These are phyloP conservation scores for Antechinus stuartii DNA, from an alignment of 2,113 vertebrate species.

Conservation along the genomic window DNA sequence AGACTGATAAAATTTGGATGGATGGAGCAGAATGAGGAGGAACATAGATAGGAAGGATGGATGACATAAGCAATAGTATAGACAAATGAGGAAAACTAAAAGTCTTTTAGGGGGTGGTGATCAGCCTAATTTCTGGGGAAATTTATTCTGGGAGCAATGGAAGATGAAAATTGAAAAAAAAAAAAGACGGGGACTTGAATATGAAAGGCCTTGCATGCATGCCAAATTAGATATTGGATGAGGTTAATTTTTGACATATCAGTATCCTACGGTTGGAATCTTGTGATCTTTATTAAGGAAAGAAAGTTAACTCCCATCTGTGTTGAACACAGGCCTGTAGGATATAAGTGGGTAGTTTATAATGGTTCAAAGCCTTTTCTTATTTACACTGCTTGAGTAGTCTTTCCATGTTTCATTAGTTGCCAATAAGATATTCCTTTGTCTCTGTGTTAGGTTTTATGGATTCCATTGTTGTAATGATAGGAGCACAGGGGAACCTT, in stretches of 20 bases:
- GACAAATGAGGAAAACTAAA: not conserved
- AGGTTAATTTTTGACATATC: not conserved
- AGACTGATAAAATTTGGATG: conserved; percentile 21
- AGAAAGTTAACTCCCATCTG: conserved; percentile 11
- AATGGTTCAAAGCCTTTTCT: conserved; percentile 29
- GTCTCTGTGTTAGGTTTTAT: conserved; percentile 76
- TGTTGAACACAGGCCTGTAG: not conserved
- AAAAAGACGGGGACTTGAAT: not conserved
- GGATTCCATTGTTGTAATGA: conserved; percentile 78
- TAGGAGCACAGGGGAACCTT: conserved; percentile 69
- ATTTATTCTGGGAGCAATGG: not conserved
- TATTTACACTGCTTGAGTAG: conserved; percentile 26
- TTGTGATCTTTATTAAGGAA: conserved; percentile 19
- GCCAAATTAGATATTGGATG: not conserved
- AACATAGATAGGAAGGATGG: not conserved
- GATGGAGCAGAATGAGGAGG: conserved; percentile 7
- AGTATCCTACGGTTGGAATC: conserved; percentile 8
- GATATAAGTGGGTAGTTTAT: conserved; percentile 31
- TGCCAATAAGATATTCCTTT: conserved; percentile 76
- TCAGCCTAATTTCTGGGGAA: not conserved
- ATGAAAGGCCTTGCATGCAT: not conserved
- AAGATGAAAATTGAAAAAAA: not conserved
- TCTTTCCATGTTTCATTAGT: conserved; percentile 67
- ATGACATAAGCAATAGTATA: not conserved
- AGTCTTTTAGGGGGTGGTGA: not conserved